Evolutionary conservation across 2,888 invertebrate species (phyloP), one percentile per base, ranked within the genome.

Genomic region (Exephanes ischioxanthus): DNA sequence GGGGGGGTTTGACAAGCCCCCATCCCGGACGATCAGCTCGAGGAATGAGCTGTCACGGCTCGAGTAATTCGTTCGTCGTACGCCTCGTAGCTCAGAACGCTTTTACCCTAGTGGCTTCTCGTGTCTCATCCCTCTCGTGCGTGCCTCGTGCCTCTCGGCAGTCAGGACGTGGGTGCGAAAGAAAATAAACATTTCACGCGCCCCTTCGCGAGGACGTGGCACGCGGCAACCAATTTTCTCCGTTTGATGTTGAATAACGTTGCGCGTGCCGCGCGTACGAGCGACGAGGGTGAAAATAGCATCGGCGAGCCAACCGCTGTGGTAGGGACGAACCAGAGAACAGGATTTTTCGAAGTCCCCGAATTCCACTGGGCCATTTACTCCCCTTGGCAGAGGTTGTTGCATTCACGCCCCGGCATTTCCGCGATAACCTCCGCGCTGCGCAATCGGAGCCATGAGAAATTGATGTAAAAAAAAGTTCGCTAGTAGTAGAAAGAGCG

Each of bases 31-130:
- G 76, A 72, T 51, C 58, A 83, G 33, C 78, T 41, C 73, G 84
- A 85, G 81, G 79, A 87, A 87, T 87, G 86, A 87, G 81, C 87
- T 85, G 87, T 87, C 86, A 85, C 75, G 78, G 76, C 53, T 80
- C 71, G 58, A 80, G 83, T 86, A 86, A 87, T 87, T 85, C 82
- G 82, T 83, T 85, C 71, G 71, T 87, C 70, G 75, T 58, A 71
- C 37, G 61, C 14, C 63, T 26, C 51, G 26, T 33, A 16, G 22
- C 16, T 19, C 14, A 16, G 51, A 41, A 22, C 30, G 53, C 66
- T 37, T 61, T 61, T 61, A 41, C 26, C 78, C 11, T 9, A 51
- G 37, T 72, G 53, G 33, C 66, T 26, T 41, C 58, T 26, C 19
- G 14, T 33, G 48, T 16, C 26, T 26, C 48, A 30, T 9, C 22